Evolutionary conservation across 2,888 invertebrate genomes (phyloP).

Genomic region (Sipha maydis): DNA sequence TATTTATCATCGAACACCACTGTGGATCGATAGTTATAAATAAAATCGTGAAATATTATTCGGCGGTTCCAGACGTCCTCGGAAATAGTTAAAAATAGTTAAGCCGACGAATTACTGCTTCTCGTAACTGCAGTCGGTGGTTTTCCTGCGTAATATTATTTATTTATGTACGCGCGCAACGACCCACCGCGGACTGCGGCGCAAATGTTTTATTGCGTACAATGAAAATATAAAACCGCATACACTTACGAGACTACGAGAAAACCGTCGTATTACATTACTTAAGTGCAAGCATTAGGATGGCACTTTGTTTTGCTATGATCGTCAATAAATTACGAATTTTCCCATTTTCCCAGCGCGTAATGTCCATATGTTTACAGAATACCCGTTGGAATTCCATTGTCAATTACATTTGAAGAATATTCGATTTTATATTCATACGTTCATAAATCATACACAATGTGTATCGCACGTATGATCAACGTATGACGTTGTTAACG

Average conservation of each 20-base stretch:
- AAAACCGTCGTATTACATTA: not conserved
- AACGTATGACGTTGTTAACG: too few relatives aligned
- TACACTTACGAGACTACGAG: not conserved
- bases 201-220: not conserved
- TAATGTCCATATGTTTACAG: too few relatives aligned
- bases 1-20: not conserved
- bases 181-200: too few relatives aligned
- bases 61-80: too few relatives aligned
- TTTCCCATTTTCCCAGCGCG: not conserved
- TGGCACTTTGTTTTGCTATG: not conserved
- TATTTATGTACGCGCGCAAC: not conserved
- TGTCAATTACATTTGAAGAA: not conserved
- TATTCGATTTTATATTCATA: not conserved
- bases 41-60: not conserved
- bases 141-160: not conserved
- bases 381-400: not conserved
- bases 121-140: not conserved
- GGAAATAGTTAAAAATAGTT: too few relatives aligned
- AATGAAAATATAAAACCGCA: not conserved
- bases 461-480: too few relatives aligned
- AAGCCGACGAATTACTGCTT: not conserved
- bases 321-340: not conserved
- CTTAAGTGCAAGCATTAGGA: not conserved
- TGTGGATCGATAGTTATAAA: not conserved
- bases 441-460: not conserved